These are phyloP conservation scores for Caenorhabditis drosophilae DNA, from an alignment of 2,888 invertebrate genomes.

Conservation along the genomic window DNA sequence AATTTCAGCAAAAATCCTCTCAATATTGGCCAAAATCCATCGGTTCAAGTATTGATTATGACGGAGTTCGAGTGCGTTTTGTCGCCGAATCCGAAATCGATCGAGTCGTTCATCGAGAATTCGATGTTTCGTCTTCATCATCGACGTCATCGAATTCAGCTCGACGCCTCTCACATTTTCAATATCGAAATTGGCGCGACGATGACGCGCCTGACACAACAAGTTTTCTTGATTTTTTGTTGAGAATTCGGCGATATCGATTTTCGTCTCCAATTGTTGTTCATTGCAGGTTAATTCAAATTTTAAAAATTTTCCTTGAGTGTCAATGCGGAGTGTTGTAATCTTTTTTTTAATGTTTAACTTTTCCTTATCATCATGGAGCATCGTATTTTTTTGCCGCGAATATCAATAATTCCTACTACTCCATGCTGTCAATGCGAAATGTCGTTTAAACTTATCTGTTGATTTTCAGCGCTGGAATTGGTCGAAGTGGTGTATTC, in stretches of 20 bases:
- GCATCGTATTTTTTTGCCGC: too few relatives aligned
- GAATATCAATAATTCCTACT: too few relatives aligned
- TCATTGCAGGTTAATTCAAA: constrained; percentile 56
- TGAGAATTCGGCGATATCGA: constrained; percentile 15
- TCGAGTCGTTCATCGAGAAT: constrained; percentile 33
- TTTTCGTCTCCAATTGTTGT: constrained; percentile 58
- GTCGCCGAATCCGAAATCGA: constrained; percentile 25
- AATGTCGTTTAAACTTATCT: background rate
- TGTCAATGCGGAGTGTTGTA: too few relatives aligned
- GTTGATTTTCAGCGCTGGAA: constrained; percentile 63
- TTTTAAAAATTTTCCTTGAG: too few relatives aligned
- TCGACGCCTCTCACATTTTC: constrained; percentile 28
- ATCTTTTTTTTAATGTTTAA: too few relatives aligned
- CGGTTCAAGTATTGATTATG: constrained; percentile 48
- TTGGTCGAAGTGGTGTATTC: constrained; percentile 65
- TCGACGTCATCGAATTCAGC: constrained; percentile 2
- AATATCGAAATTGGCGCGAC: constrained; percentile 31
- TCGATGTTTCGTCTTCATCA: constrained; percentile 18
- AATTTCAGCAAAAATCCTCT: constrained; percentile 59
- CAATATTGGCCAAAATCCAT: constrained; percentile 61
- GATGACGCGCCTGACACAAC: constrained; percentile 19
- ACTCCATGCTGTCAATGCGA: too few relatives aligned
- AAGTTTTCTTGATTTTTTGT: constrained; percentile 28
- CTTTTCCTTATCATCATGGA: too few relatives aligned
- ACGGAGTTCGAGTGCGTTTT: constrained; percentile 20